Conservation (phyloP, 2,113 vertebrate genomes). For the Nipponia nippon region DNA sequence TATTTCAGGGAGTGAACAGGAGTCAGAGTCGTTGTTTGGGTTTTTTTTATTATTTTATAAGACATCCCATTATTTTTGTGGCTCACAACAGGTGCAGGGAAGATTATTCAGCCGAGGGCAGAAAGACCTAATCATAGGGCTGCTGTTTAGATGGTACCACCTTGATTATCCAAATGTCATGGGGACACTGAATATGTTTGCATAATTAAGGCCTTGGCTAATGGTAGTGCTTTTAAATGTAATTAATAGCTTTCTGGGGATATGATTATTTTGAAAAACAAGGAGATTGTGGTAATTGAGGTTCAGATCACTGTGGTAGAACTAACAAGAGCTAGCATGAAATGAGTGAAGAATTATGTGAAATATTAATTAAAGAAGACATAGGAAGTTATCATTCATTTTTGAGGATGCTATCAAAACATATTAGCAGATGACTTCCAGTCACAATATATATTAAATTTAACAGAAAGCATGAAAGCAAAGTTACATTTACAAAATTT, state of each 20-base stretch:
- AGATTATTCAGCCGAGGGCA: background rate
- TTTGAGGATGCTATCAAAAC: background rate
- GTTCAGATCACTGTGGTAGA: background rate
- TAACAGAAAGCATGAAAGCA: background rate
- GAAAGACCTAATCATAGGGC: background rate
- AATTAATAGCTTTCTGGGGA: constrained; percentile 44
- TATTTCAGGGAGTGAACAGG: background rate
- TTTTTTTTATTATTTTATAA: background rate
- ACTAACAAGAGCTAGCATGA: background rate
- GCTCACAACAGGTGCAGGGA: background rate
- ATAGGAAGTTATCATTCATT: background rate
- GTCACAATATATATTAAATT: background rate
- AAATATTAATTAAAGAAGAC: background rate
- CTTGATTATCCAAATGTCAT: constrained; percentile 7
- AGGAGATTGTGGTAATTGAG: background rate
- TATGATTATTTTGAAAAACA: constrained; percentile 11
- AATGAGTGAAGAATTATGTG: background rate
- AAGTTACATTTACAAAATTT: background rate
- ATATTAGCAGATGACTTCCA: background rate
- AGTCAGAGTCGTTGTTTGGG: rapidly evolving
- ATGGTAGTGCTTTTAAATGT: constrained; percentile 26
- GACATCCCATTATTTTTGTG: background rate
- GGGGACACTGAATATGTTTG: constrained; percentile 32
- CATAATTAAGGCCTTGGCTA: constrained; percentile 19
- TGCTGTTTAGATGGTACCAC: background rate